These are phyloP conservation scores for Nesoenas mayeri DNA, from an alignment of 2,113 vertebrate species.

Conservation along the genomic window DNA sequence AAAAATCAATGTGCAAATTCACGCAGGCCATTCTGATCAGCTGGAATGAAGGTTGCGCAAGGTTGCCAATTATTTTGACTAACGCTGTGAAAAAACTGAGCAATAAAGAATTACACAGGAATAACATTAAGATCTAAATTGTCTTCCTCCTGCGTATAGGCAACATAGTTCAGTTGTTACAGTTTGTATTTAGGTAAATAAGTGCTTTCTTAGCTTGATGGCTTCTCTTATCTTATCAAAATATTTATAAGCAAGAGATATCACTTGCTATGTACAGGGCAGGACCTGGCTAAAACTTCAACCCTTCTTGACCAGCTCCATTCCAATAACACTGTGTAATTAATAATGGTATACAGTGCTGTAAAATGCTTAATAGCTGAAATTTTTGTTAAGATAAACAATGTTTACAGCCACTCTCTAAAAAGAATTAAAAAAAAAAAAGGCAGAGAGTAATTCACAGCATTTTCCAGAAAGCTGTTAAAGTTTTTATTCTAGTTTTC, in stretches of 20 bases:
- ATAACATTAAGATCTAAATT: neutral
- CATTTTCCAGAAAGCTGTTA: neutral
- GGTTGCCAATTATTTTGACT: neutral
- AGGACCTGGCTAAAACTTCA: neutral
- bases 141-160: neutral
- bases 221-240: neutral
- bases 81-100: neutral
- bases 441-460: neutral
- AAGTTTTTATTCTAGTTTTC: neutral
- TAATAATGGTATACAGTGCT: neutral
- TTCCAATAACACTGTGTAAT: neutral
- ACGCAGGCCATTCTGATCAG: neutral
- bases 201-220: neutral
- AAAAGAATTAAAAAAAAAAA: neutral
- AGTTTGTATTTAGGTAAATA: neutral
- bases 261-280: neutral
- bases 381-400: neutral
- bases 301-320: neutral
- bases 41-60: neutral
- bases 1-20: slow-evolving; percentile 45
- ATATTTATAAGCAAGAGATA: neutral
- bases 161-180: neutral
- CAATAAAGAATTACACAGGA: neutral
- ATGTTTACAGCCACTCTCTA: neutral
- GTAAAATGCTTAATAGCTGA: neutral